These are phyloP conservation scores for Anthophora plumipes DNA, from an alignment of 2,888 invertebrate species.

Conservation along the genomic window DNA sequence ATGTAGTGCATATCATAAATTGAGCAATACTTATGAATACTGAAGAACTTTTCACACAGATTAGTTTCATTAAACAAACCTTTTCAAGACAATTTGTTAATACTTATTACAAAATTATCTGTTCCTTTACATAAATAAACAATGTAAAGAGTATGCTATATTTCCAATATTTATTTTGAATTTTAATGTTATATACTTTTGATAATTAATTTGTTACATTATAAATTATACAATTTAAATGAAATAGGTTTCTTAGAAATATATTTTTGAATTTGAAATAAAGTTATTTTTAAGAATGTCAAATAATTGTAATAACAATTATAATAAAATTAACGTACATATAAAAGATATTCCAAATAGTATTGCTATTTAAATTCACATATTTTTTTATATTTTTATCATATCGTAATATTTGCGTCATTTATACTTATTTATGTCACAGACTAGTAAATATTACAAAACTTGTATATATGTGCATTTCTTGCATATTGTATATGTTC, in stretches of 20 bases:
- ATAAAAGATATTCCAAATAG: constrained; percentile 8
- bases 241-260: not conserved
- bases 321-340: not conserved
- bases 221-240: constrained; percentile 35
- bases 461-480: not conserved
- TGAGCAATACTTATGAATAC: constrained; percentile 59
- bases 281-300: not conserved
- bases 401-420: not conserved
- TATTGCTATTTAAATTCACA: not conserved
- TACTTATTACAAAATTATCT: constrained; percentile 18
- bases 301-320: not conserved
- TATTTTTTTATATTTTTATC: not conserved
- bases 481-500: not conserved
- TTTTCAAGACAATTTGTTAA: constrained; percentile 11
- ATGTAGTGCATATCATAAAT: constrained; percentile 71
- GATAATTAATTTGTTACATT: constrained; percentile 22
- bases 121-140: constrained; percentile 5
- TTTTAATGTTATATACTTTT: constrained; percentile 28
- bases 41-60: not conserved
- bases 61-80: constrained; percentile 8
- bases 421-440: not conserved
- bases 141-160: constrained; percentile 21
- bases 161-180: constrained; percentile 42
- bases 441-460: constrained; percentile 1
- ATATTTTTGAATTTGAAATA: not conserved